Percentiles rank a stretch among this genome's conserved stretches.
phyloP scores from a whole-genome alignment of 2,797 vertebrate species.

The Sylvilagus floridanus region DNA sequence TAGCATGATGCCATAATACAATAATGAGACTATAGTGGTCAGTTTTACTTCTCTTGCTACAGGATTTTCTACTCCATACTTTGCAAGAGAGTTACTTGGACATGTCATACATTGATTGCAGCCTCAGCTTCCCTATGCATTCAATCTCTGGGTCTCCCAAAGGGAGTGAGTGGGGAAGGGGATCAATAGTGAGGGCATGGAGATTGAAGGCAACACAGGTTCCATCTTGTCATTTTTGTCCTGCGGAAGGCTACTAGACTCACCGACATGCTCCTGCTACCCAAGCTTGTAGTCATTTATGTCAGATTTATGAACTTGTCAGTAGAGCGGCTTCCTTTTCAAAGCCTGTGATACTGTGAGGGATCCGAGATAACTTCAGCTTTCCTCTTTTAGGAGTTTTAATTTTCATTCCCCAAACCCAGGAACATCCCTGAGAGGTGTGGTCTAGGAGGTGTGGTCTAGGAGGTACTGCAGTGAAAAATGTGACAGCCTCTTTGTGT shows the following conservation, averaged over 20 bases:
- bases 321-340: background rate
- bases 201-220: background rate
- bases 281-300: background rate
- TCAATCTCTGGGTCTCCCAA: background rate
- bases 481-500: background rate
- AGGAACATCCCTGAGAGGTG: background rate
- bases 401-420: background rate
- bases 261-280: too few relatives aligned
- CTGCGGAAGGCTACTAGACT: background rate
- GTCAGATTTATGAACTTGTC: background rate
- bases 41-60: background rate
- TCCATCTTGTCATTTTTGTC: background rate
- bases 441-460: too few relatives aligned
- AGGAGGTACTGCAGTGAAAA: background rate
- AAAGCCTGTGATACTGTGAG: background rate
- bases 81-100: background rate
- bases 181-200: background rate
- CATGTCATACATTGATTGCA: background rate
- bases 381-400: background rate
- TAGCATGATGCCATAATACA: too few relatives aligned
- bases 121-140: background rate
- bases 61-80: background rate
- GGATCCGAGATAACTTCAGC: background rate
- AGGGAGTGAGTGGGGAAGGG: background rate
- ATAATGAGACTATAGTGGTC: background rate